phyloP scores from a whole-genome alignment of 2,113 vertebrate species.

The Cephalopterus ornatus region DNA sequence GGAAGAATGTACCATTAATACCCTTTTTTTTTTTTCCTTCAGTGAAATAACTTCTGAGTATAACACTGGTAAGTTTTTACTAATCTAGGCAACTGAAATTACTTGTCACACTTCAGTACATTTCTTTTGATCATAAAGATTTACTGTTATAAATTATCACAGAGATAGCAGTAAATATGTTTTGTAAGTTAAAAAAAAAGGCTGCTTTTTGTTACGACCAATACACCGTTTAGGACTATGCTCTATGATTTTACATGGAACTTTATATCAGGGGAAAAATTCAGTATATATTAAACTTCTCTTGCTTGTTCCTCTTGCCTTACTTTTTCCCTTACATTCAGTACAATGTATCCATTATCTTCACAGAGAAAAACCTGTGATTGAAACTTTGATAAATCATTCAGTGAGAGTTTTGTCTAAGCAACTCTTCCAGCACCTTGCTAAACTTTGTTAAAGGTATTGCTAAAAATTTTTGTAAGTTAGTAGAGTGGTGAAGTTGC shows the following conservation, averaged over 20 bases:
- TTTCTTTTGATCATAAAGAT: not conserved
- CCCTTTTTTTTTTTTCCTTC: not conserved
- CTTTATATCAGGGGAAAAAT: not conserved
- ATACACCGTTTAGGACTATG: not conserved
- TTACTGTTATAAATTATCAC: not conserved
- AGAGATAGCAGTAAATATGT: not conserved
- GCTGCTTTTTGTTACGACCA: not conserved
- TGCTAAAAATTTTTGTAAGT: not conserved
- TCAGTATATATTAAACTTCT: not conserved
- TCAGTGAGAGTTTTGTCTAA: not conserved
- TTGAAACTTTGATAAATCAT: not conserved
- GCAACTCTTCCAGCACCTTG: not conserved
- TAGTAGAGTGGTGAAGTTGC: not conserved
- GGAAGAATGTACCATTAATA: not conserved
- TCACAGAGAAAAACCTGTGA: not conserved
- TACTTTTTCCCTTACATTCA: not conserved
- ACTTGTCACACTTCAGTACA: not conserved
- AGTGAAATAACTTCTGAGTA: not conserved
- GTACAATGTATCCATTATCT: not conserved
- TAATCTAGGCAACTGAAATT: not conserved
- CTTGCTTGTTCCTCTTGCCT: not conserved
- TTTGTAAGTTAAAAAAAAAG: not conserved
- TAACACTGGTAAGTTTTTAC: not conserved
- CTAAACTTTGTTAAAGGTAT: not conserved
- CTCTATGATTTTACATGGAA: not conserved